Evolutionary conservation across 2,113 vertebrate species (phyloP), one percentile per base, ranked within the genome.

Genomic region (Solenodon paradoxus): DNA sequence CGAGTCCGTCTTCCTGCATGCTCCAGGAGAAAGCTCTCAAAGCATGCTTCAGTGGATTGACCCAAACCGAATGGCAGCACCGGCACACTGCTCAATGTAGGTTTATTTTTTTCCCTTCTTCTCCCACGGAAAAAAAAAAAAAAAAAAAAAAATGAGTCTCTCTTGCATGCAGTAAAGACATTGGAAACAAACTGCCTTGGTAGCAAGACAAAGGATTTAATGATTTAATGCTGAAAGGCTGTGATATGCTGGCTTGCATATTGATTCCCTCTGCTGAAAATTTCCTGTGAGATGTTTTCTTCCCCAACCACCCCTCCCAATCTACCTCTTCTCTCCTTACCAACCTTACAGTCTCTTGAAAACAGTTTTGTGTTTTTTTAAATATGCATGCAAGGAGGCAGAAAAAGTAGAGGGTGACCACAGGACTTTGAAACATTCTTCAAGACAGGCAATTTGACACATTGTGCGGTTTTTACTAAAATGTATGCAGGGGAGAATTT

Each of bases 61-160:
- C 99, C 97, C 99, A 99, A 98, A 97, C 98, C 95, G 99, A 99
- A 97, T 99, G 99, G 99, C 99, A 99, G 92, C 99, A 99, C 95
- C 99, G 98, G 97, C 99, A 99, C 97, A 99, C 98, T 98, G 99
- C 99, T 96, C 99, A 99, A 99, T 99, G 99, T 99, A 99, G 98
- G 99, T 99, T 98, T 98, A 96, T 98, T 98, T 96, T 98, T 98
- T 98, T 96, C 91, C 86, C 96, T 96, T 97, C 75, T 97, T 97
- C 71, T 96, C 95, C 94, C 88, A 90, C 96, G 90, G 75, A 97
- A 96, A 96, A 95, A 95, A 95, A 92, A 80, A 96, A 85, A 87
- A 79, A 97, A 96, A 96, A 95, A 95, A 95, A 92, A 80, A 96
- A 85, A 75, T 97, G n/a, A n/a, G 53, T 96, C 90, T 93, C 86